Base-by-base conservation (phyloP, 2,113 vertebrate genomes). In the Rhinolophus sinicus region DNA sequence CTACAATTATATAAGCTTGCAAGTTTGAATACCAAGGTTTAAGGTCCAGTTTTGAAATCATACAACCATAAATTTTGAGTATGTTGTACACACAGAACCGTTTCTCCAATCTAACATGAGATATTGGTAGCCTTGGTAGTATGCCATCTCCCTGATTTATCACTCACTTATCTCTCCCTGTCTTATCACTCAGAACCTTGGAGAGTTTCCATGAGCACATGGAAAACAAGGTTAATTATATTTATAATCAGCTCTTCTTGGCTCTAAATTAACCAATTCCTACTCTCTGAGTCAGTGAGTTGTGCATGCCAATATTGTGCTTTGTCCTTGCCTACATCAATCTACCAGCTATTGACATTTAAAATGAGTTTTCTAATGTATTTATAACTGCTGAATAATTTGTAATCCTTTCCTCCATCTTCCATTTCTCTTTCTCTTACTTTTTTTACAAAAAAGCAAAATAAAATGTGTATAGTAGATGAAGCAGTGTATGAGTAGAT, bases 1-100 rank as follows among this genome's bases (percentile, higher is more conserved):
- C n/a, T 80, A 12, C 30, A 44, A 72, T 87, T 77, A 72, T 67
- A 24, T 76, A 75, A 94, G 26, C 35, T 75, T 96, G 93, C 75
- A 70, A 89, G 22, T 95, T 89, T 93, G 30, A 96, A 94, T 76
- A 13, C 8, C 73, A 93, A 92, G 21, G 13, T 93, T 86, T 75
- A 60, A 24, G 24, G 7, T 8, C 14, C 70, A 13, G 33, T 22
- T 88, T 96, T 80, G 88, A 78, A 90, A 75, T 64, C n/a, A 69
- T 35, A 64, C 2, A 83, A 3, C 10, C 10, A 81, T 52, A 93
- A 67, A 72, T 72, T 87, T 28, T 90, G 22, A 64, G 22, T 47
- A 28, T 56, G 22, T 90, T 88, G 35, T 30, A 52, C 52, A 54
- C 24, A 28, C 28, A 76, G 56, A 92, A 88, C 18, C 62, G 2